Percentiles rank a stretch among this genome's conserved stretches.
Conservation (phyloP, 2,888 invertebrate genomes). For the Tetranychus truncatus region DNA sequence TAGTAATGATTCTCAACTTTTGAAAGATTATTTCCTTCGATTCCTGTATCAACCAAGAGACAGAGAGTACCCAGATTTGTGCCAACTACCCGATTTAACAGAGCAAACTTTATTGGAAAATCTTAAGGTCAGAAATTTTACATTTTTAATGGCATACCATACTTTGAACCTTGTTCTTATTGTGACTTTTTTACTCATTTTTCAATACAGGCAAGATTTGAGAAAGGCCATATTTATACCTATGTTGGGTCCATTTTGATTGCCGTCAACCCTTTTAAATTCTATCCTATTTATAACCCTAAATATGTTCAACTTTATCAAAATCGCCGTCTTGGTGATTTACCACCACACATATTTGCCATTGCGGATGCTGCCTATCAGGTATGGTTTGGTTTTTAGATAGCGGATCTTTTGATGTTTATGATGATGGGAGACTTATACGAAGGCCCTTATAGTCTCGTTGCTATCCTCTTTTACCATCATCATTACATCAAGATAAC, state of each 20-base stretch:
- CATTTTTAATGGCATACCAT: background rate
- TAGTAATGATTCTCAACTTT: slow-evolving; percentile 64
- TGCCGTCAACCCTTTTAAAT: slow-evolving; percentile 61
- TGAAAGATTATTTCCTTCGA: slow-evolving; percentile 74
- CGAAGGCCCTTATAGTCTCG: background rate
- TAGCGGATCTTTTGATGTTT: background rate
- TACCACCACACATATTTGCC: slow-evolving; percentile 91
- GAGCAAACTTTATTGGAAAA: slow-evolving; percentile 81
- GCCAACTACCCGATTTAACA: slow-evolving; percentile 82
- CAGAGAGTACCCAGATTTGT: slow-evolving; percentile 83
- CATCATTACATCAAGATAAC: slow-evolving; percentile 2
- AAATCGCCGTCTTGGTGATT: slow-evolving; percentile 68
- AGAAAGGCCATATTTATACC: slow-evolving; percentile 81
- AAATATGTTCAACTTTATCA: slow-evolving; percentile 91
- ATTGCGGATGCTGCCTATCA: slow-evolving; percentile 85
- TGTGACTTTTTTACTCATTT: background rate
- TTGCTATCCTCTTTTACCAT: slow-evolving; percentile 5
- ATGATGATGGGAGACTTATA: background rate
- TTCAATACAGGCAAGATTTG: slow-evolving; percentile 47
- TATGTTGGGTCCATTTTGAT: slow-evolving; percentile 88
- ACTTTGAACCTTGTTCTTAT: background rate
- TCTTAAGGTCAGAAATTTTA: slow-evolving; percentile 39
- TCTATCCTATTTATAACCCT: slow-evolving; percentile 92
- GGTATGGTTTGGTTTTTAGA: slow-evolving; percentile 23
- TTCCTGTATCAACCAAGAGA: slow-evolving; percentile 79